Evolutionary conservation across 2,797 vertebrate species (phyloP), one percentile per base, ranked within the genome.

Genomic region (Netta rufina): DNA sequence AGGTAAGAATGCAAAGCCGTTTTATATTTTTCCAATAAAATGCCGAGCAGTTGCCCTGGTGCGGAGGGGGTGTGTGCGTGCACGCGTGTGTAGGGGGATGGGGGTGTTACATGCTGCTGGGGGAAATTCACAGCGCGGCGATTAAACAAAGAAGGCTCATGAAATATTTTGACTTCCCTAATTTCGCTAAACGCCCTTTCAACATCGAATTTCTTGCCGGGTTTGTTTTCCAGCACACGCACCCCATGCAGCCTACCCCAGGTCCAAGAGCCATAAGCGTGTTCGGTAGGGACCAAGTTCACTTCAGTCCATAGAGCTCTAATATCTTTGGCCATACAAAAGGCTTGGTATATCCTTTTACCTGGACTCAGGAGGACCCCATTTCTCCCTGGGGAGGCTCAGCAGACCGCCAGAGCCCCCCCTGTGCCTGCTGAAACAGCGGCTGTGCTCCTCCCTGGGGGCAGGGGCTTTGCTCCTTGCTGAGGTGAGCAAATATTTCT

Each of bases 1-100:
- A 97, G 95, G 87, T 96, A 97, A 96, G 96, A 97, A 96, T 91
- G 93, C 93, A 92, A 96, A 96, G 93, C 90, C 83, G 9, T 38
- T 96, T 97, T 96, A 89, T 95, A 91, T 93, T 96, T 96, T 95
- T 77, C 87, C 96, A 96, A 94, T 96, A 96, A 97, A 97, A 95
- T 49, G 16, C 74, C 73, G 82, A 95, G 90, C 77, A 43, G 93
- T 96, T 84, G 92, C 89, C 95, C 87, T 74, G 89, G 71, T 51
- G 74, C 30, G 2, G 83, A 9, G 13, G 28, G 13, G 25, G 62
- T 56, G 41, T 13, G 60, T 69, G 36, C 25, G 65, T 43, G 58
- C 27, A 18, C 2, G 58, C 41, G 75, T 58, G 61, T 24, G 67
- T 30, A 82, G 93, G 95, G 92, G 92, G 77, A 39, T 73, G 76